phyloP scores from a whole-genome alignment of 2,113 vertebrate genomes.

The Heptranchias perlo region DNA sequence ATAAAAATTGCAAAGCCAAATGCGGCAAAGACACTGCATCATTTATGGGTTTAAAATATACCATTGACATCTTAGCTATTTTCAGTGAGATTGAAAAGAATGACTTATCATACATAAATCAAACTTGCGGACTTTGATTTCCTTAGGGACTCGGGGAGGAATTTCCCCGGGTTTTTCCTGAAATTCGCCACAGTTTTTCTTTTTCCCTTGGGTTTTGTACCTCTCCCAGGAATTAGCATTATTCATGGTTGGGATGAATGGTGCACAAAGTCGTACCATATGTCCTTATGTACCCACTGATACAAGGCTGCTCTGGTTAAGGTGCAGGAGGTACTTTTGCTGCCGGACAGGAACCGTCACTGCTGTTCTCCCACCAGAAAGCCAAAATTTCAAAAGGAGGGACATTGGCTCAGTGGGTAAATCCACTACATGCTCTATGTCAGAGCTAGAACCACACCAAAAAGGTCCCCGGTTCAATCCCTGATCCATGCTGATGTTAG shows the following conservation, averaged over 20 bases:
- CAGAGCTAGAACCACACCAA: neutral
- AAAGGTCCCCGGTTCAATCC: neutral
- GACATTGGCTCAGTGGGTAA: neutral
- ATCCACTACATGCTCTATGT: neutral
- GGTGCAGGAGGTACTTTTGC: neutral
- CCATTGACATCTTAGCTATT: neutral
- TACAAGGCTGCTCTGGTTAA: neutral
- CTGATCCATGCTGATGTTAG: neutral
- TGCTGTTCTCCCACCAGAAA: too few relatives aligned
- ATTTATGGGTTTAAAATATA: neutral
- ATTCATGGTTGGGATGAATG: neutral
- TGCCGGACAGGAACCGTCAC: neutral
- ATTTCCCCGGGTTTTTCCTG: neutral
- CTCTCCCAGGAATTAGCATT: neutral
- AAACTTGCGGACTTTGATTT: neutral
- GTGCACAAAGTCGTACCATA: neutral
- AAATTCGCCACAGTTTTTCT: neutral
- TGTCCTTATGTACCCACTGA: neutral
- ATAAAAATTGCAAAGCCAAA: neutral
- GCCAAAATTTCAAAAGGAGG: neutral
- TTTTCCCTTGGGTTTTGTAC: neutral
- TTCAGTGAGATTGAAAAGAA: neutral
- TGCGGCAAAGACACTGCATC: neutral
- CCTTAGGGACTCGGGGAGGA: neutral
- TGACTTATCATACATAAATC: neutral